Evolutionary conservation across 2,888 invertebrate species (phyloP).

Genomic region (Catocala sponsa): DNA sequence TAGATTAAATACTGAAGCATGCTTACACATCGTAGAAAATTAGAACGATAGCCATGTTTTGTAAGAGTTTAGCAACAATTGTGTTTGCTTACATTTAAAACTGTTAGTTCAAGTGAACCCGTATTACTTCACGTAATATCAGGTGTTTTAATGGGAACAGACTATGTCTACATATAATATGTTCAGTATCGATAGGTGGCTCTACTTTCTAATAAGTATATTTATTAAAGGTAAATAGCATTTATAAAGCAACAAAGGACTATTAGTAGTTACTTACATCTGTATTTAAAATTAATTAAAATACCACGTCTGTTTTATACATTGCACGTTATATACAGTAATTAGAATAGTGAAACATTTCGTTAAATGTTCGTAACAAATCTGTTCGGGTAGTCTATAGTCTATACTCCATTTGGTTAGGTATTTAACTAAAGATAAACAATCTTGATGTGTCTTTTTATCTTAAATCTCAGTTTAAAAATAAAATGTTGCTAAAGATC

Average conservation of each 20-base stretch:
- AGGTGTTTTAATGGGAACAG: slow-evolving; percentile 58
- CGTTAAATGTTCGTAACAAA: too few relatives aligned
- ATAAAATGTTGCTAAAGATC: too few relatives aligned
- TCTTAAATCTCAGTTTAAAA: too few relatives aligned
- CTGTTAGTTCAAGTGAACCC: slow-evolving; percentile 54
- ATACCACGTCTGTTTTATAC: too few relatives aligned
- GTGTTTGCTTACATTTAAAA: slow-evolving; percentile 38
- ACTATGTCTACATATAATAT: slow-evolving; percentile 30
- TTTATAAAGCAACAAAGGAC: neutral
- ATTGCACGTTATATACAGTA: too few relatives aligned
- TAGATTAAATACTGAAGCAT: slow-evolving; percentile 30
- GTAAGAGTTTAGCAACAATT: slow-evolving; percentile 45
- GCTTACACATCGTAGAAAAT: slow-evolving; percentile 46
- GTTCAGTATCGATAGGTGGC: slow-evolving; percentile 25
- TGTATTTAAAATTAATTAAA: neutral
- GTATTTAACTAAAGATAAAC: too few relatives aligned
- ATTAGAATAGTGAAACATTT: too few relatives aligned
- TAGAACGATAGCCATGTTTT: slow-evolving; percentile 45
- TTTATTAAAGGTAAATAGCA: slow-evolving; percentile 1
- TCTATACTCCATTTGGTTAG: too few relatives aligned
- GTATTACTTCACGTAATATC: slow-evolving; percentile 30
- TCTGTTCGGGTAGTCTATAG: neutral
- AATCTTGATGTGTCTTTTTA: too few relatives aligned
- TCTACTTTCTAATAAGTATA: slow-evolving; percentile 40
- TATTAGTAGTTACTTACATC: neutral